Percentiles rank a stretch among this genome's conserved stretches.
Conservation (phyloP, 1,140 invertebrate species). For the Drosophila takahashii region DNA sequence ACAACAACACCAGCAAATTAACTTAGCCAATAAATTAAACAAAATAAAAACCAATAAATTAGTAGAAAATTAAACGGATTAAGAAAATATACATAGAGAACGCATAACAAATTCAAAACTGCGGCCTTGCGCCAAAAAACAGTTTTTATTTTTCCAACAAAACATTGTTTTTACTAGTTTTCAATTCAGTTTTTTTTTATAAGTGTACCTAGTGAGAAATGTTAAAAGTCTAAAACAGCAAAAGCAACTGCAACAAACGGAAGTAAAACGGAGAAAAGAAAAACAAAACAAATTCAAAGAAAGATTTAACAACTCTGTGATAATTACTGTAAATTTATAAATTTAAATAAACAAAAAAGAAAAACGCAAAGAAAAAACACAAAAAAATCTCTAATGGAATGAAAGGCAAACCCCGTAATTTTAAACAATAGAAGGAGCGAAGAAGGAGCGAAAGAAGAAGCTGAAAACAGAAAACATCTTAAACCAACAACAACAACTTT, state of each 20-base stretch:
- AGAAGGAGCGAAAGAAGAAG: slow-evolving; percentile 14
- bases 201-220: slow-evolving; percentile 83
- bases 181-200: slow-evolving; percentile 77
- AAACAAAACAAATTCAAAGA: slow-evolving; percentile 82
- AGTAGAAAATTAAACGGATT: slow-evolving; percentile 42
- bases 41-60: slow-evolving; percentile 13
- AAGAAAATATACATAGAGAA: slow-evolving; percentile 25
- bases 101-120: slow-evolving; percentile 38
- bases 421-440: slow-evolving; percentile 62
- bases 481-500: slow-evolving; percentile 72
- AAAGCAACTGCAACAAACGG: slow-evolving; percentile 75
- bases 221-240: slow-evolving; percentile 79
- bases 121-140: slow-evolving; percentile 70
- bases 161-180: slow-evolving; percentile 78
- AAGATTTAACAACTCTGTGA: slow-evolving; percentile 85
- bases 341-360: slow-evolving; percentile 71
- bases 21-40: slow-evolving; percentile 73
- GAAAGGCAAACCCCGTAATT: slow-evolving; percentile 68
- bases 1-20: slow-evolving; percentile 60
- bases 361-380: slow-evolving; percentile 51
- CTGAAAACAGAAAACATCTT: slow-evolving; percentile 52
- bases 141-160: slow-evolving; percentile 74
- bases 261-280: slow-evolving; percentile 64
- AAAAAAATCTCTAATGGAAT: slow-evolving; percentile 64
- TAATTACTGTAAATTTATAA: slow-evolving; percentile 85